Base-by-base conservation (phyloP, 2,888 invertebrate genomes). In the Dioctria linearis region DNA sequence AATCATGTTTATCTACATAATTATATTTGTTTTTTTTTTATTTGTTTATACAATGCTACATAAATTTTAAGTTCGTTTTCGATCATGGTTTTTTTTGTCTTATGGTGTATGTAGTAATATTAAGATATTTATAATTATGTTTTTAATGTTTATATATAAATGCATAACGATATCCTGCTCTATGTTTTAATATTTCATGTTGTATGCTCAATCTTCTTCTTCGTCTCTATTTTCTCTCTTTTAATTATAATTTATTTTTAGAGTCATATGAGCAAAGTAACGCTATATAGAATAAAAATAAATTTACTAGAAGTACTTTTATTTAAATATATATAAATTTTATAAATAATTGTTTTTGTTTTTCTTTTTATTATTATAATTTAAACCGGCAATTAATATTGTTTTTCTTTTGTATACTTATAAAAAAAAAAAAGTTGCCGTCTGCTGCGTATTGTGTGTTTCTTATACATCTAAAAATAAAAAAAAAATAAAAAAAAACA, bases 1-100 rank as follows among this genome's bases (percentile, higher is more conserved):
- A 8, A 5, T 8, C 46, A 46, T 25, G 2, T 46, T 82, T 82
- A 82, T 82, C 82, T 82, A 82, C 82, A 82, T 82, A 82, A 80
- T 80, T 80, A 82, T 82, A 82, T 80, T 82, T 25, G 25, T 25
- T 25, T 25, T 25, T 25, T 25, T 80, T 66, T 71, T 66, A 61
- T 80, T 81, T 78, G 80, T 82, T 80, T 82, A 82, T 82, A 82
- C 80, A 82, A 80, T 82, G 80, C 82, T 80, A 82, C 82, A 82
- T 80, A 82, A 80, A 82, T 80, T 82, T 82, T 80, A 80, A 80
- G 78, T 81, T 82, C 80, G 80, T 79, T 79, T 25, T 73, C 71
- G 71, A 49, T 71, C 71, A 71, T 71, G 46, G 54, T 71, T 25
- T 25, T 25, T 66, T 71, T 71, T n/a, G n/a, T 63, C 76, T 79